phyloP scores from a whole-genome alignment of 2,888 invertebrate genomes.

The Eurytoma adleriae region DNA sequence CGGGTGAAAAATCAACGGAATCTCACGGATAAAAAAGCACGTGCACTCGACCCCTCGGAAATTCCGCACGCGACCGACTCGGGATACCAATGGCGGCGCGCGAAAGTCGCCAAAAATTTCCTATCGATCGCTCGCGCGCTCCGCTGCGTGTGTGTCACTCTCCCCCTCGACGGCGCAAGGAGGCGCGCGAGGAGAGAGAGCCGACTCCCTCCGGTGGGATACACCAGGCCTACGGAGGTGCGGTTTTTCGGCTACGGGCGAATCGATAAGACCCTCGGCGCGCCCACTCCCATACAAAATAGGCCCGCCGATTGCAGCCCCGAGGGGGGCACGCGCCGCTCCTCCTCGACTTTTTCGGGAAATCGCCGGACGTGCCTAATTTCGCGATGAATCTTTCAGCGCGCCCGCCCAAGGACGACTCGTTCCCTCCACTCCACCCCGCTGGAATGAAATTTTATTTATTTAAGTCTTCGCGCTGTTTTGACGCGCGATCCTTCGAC shows the following conservation, averaged over 20 bases:
- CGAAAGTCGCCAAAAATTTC: conserved; percentile 27
- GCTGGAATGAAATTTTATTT: too few relatives aligned
- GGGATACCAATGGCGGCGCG: not conserved
- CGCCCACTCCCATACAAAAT: conserved; percentile 22
- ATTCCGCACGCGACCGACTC: too few relatives aligned
- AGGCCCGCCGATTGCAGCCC: not conserved
- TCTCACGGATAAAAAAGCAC: too few relatives aligned
- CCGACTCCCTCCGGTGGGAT: not conserved
- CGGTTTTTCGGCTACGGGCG: not conserved
- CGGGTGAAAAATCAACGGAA: too few relatives aligned
- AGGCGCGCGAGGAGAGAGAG: not conserved
- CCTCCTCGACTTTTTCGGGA: too few relatives aligned
- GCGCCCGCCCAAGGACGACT: too few relatives aligned
- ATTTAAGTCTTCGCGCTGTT: too few relatives aligned
- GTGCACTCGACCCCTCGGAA: too few relatives aligned
- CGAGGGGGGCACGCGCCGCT: not conserved
- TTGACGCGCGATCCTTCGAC: too few relatives aligned
- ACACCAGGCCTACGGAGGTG: not conserved
- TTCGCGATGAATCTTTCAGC: too few relatives aligned
- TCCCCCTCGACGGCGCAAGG: not conserved
- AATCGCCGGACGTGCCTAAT: too few relatives aligned
- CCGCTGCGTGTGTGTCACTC: not conserved
- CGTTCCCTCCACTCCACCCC: too few relatives aligned
- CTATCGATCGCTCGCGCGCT: conserved; percentile 9
- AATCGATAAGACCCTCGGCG: conserved; percentile 29